Percentiles rank a stretch among this genome's conserved stretches.
phyloP scores from a whole-genome alignment of 2,797 vertebrate genomes.

The Aldrovandia affinis region DNA sequence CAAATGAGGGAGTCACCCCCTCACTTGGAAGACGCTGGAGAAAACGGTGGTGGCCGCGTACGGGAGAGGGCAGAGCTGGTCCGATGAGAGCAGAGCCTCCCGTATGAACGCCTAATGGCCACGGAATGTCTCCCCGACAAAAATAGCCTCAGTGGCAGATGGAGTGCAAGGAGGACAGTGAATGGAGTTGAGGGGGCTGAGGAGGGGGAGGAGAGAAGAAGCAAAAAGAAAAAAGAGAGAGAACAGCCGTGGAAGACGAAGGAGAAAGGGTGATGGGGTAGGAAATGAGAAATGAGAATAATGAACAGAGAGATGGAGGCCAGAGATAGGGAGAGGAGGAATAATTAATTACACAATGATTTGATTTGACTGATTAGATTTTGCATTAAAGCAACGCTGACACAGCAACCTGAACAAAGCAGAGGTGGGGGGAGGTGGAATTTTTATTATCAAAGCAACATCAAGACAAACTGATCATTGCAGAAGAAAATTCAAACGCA shows the following conservation, averaged over 20 bases:
- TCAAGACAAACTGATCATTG: background rate
- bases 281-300: background rate
- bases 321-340: background rate
- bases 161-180: background rate
- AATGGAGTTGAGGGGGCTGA: background rate
- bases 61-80: background rate
- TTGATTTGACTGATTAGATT: constrained; percentile 15
- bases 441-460: background rate
- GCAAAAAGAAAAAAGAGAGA: constrained; percentile 8
- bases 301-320: background rate
- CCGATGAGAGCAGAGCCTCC: constrained; percentile 28
- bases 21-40: background rate
- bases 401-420: background rate
- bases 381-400: background rate
- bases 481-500: background rate
- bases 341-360: constrained; percentile 21
- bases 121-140: constrained; percentile 32
- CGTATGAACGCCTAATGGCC: constrained; percentile 28
- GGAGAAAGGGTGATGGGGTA: background rate
- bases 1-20: constrained; percentile 48
- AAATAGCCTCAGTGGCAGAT: constrained; percentile 26
- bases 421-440: background rate
- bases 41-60: background rate
- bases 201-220: background rate
- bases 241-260: background rate